Evolutionary conservation across 1,140 invertebrate species (phyloP).

Genomic region (Brachionus angularis): DNA sequence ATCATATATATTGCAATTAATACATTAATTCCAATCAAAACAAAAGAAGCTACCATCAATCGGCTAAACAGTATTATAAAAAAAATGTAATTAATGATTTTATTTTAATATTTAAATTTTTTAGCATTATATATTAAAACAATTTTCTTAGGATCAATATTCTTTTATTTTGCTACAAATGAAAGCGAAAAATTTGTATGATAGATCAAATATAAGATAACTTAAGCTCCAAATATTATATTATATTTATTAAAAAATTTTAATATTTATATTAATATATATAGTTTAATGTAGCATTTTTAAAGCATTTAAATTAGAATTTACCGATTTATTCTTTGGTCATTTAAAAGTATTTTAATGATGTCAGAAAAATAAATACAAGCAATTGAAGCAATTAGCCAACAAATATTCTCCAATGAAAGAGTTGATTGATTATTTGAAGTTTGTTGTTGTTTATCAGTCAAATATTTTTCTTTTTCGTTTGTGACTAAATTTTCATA

Average conservation of each 20-base stretch:
- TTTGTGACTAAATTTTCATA: neutral
- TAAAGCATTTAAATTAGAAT: neutral
- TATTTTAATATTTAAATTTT: too few relatives aligned
- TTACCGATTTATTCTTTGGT: conserved; percentile 32
- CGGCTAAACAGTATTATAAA: conserved; percentile 47
- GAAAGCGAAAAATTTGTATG: too few relatives aligned
- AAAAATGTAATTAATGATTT: too few relatives aligned
- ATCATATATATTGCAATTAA: conserved; percentile 52
- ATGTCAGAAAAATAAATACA: conserved; percentile 42
- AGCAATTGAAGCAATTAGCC: conserved; percentile 34
- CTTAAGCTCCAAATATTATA: too few relatives aligned
- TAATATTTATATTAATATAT: too few relatives aligned
- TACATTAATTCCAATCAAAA: conserved; percentile 50
- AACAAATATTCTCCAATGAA: conserved; percentile 43
- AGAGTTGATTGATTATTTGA: neutral
- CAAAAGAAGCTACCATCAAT: conserved; percentile 51
- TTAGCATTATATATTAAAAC: too few relatives aligned
- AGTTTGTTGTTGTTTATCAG: conserved; percentile 19
- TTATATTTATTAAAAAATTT: too few relatives aligned
- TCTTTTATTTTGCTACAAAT: too few relatives aligned
- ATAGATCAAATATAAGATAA: too few relatives aligned
- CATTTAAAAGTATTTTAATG: conserved; percentile 6
- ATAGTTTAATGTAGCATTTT: neutral
- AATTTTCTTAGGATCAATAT: too few relatives aligned
- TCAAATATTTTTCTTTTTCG: neutral